Base-by-base conservation (phyloP, 2,113 vertebrate genomes). In the Nyctibius bracteatus region DNA sequence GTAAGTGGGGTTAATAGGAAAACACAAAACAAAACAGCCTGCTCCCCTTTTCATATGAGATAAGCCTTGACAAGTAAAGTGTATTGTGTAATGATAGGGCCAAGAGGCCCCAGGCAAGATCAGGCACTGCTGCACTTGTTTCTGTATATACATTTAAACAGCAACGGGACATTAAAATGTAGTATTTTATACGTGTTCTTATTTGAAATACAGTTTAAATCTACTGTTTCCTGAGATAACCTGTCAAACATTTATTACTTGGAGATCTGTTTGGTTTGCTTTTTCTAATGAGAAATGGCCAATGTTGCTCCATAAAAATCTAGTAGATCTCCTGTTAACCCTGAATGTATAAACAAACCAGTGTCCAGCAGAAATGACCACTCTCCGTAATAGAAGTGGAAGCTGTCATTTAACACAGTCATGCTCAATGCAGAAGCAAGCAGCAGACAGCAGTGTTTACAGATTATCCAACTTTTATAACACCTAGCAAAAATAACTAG, bases 201-300 rank as follows among this genome's bases (percentile, higher is more conserved):
- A n/a, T 18, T 57, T 94, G 91, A 92, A 89, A 68, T 73, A 55
- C 2, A 66, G 41, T 33, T 96, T 87, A 87, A 92, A 58, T 90
- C 49, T 92, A 33, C 41, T 86, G 16, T 86, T 96, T 94, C 73
- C 91, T 92, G 57, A 91, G 70, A 75, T 61, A 91, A 75, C 18
- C 9, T 28, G 18, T 78, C 15, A 79, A 63, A 74, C 30, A 68
- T 14, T 24, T 89, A 70, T 88, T 92, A 67, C 62, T 54, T 77
- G 65, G 57, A 65, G 37, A 75, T 86, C 37, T 79, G 23, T 74
- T 88, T 81, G 61, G 31, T 81, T 86, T 88, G 28, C 37, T 74
- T 90, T 92, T 86, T 74, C 67, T 91, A 68, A 92, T 91, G 67
- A 85, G 66, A 84, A 91, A 66, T 33, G 33, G 58, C 44, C 39